phyloP scores from a whole-genome alignment of 1,140 invertebrate species.

The Onthophagus taurus region DNA sequence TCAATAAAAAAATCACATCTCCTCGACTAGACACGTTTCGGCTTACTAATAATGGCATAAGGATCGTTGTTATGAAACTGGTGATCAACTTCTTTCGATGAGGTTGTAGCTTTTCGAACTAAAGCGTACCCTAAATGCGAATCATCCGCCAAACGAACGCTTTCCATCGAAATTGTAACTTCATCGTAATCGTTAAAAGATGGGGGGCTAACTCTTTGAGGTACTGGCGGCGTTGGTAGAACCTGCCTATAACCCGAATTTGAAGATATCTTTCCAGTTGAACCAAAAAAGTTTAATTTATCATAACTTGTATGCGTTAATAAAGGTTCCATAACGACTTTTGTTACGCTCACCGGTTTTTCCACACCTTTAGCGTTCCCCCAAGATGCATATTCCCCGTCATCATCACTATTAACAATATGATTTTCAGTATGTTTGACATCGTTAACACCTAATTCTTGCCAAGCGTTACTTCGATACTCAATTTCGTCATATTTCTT shows the following conservation, averaged over 20 bases:
- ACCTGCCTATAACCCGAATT: constrained; percentile 61
- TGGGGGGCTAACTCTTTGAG: constrained; percentile 17
- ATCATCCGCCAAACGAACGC: constrained; percentile 61
- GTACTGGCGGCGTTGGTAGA: constrained; percentile 36
- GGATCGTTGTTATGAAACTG: constrained; percentile 63
- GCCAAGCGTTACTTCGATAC: constrained; percentile 64
- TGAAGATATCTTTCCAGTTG: constrained; percentile 55
- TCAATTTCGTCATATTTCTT: constrained; percentile 56
- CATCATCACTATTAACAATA: constrained; percentile 28
- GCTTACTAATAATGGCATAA: constrained; percentile 71
- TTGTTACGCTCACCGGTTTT: constrained; percentile 12
- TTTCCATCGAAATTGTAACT: constrained; percentile 51
- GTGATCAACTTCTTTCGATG: constrained; percentile 44
- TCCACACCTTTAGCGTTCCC: constrained; percentile 24
- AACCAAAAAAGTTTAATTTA: constrained; percentile 68
- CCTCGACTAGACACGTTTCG: constrained; percentile 65
- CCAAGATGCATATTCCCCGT: constrained; percentile 32
- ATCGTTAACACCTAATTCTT: constrained; percentile 61
- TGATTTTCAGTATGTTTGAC: constrained; percentile 52
- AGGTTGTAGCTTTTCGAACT: constrained; percentile 63
- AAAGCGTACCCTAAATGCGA: constrained; percentile 68
- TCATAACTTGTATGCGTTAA: constrained; percentile 53
- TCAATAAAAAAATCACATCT: too few species aligned
- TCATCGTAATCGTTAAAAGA: constrained; percentile 59
- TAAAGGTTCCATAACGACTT: constrained; percentile 25